Base-by-base conservation (phyloP, 2,888 invertebrate species). In the Antheraea assamensis region DNA sequence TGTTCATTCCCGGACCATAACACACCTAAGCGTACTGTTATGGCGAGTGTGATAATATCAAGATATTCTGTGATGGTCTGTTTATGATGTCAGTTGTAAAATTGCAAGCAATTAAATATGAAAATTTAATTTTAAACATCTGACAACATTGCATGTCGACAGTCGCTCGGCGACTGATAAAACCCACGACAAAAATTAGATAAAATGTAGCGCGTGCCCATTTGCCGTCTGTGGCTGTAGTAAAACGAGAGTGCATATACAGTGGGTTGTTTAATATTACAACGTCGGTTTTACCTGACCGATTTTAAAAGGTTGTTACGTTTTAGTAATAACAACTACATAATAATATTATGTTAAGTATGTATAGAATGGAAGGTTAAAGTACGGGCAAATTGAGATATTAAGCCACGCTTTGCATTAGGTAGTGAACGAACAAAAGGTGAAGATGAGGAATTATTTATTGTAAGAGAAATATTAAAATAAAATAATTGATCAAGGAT, bases 181-280 rank as follows among this genome's bases (percentile, higher is more conserved):
- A 35, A n/a, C 21, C 19, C 3, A 55, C n/a, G n/a, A 8, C 55
- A 8, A n/a, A 3, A n/a, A 55, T 55, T 21, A 55, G n/a, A n/a
- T n/a, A 5, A n/a, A 55, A n/a, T 7, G 55, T n/a, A 52, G 66
- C 19, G 31, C 66, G 21, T 68, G 21, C 35, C 35, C 31, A n/a
- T 68, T 68, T 68, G 31, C 66, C 17, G 19, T 35, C 70, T 52
- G 52, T 52, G 52, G 7, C 19, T 52, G 52, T 58, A 24, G 24
- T 17, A 47, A 58, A 24, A 70, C 35, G 42, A 24, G 70, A 47
- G 7, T 19, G 35, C 30, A 71, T 76, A 76, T 79, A 88, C 85
- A 87, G 87, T 77, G 21, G 86, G 87, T 74, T 86, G 77, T 78
- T 81, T 77, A 77, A 71, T 74, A 71, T n/a, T 1, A 24, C 15